Percentiles rank a stretch among this genome's conserved stretches.
phyloP scores from a whole-genome alignment of 2,113 vertebrate genomes.

The Apistogramma diplotaenia region DNA sequence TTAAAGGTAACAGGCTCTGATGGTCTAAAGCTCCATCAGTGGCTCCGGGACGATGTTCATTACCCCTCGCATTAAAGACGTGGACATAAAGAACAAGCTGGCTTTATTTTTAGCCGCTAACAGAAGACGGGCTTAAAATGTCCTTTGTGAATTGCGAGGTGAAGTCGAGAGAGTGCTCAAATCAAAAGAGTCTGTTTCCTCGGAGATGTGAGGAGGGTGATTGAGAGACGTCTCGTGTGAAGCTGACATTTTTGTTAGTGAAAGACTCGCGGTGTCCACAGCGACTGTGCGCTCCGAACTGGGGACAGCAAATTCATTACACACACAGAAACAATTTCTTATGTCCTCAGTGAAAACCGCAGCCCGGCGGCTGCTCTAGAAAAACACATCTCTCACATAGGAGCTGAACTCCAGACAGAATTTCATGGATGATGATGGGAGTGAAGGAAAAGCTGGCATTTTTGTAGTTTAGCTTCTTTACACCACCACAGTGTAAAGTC shows the following conservation, averaged over 20 bases:
- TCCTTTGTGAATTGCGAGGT: not conserved
- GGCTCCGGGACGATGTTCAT: conserved; percentile 6
- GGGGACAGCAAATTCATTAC: not conserved
- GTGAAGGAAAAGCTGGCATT: not conserved
- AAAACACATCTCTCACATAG: not conserved
- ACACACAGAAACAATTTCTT: not conserved
- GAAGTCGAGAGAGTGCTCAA: not conserved
- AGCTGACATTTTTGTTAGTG: not conserved
- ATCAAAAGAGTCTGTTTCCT: not conserved
- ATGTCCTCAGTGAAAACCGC: not conserved
- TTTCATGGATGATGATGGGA: not conserved
- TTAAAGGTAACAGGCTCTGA: not conserved
- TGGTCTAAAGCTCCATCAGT: not conserved
- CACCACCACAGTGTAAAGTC: too few species aligned
- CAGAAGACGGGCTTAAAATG: not conserved
- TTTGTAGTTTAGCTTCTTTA: too few species aligned
- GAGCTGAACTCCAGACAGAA: not conserved
- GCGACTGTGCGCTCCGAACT: not conserved
- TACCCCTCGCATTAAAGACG: not conserved
- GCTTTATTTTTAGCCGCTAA: not conserved
- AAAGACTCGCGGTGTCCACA: not conserved
- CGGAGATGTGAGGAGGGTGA: not conserved
- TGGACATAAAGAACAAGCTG: not conserved
- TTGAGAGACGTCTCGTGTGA: not conserved
- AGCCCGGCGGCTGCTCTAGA: not conserved